Evolutionary conservation across 2,113 vertebrate genomes (phyloP), one percentile per base, ranked within the genome.

Genomic region (Danionella cerebrum): DNA sequence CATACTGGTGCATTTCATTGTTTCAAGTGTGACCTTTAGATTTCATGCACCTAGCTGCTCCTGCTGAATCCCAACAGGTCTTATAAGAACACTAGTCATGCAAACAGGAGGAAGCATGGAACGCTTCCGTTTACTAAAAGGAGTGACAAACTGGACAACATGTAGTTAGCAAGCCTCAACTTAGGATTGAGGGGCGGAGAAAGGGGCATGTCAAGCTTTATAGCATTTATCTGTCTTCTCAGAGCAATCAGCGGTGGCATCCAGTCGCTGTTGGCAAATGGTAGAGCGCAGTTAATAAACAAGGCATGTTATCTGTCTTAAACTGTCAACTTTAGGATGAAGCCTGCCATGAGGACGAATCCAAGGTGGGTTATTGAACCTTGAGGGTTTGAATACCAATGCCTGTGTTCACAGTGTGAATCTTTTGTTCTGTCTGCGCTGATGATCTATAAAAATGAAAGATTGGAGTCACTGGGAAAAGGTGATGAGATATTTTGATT

Each of bases 211-310:
- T 68, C 60, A 69, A 63, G 48, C 53, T 72, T 45, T 65, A 39
- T 53, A 58, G 66, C 62, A 33, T 35, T 66, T 47, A 64, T 71
- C 69, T 12, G 76, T 74, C 77, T 73, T 76, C 52, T 47, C 66
- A 39, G 64, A 63, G 59, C 51, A 54, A 76, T 76, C 59, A 25
- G 36, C 66, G 53, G 41, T 41, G 57, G n/a, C 65, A 72, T 68
- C 73, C 68, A 71, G 25, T 74, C 63, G 25, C 62, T 24, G 33
- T 33, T 50, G 44, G 50, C 53, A 54, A 50, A 57, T 67, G 55
- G 35, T 35, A 45, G 50, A 16, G 52, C 57, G 72, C 53, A 39
- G 44, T 72, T 75, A 73, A 80, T 78, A 80, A 78, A 50, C 42
- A 60, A 59, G 24, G 48, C 53, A 22, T 35, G 6, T 64, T 55